Conservation (phyloP, 1,140 invertebrate genomes). For the Mactra quadrangularis region DNA sequence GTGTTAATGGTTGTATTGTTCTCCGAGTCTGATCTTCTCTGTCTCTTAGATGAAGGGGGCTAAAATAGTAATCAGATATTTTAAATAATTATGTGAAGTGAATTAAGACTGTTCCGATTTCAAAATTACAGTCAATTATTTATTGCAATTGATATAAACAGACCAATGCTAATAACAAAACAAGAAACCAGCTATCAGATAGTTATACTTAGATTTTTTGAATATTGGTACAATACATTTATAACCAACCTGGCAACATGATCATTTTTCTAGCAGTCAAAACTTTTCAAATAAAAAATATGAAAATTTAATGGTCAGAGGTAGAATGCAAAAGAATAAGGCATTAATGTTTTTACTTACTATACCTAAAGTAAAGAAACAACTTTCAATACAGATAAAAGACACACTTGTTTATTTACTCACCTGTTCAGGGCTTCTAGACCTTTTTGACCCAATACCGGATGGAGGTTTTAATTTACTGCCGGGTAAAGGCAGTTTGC, state of each 20-base stretch:
- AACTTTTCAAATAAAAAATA: not conserved
- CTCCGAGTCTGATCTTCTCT: constrained; percentile 32
- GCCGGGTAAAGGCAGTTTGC: not conserved
- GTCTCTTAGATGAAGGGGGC: constrained; percentile 36
- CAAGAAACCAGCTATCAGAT: too few species aligned
- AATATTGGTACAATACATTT: too few species aligned
- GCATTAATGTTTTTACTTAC: not conserved
- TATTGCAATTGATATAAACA: not conserved
- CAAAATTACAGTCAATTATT: not conserved
- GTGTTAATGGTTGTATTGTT: not conserved
- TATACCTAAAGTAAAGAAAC: too few species aligned
- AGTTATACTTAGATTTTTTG: too few species aligned
- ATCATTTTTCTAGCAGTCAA: too few species aligned
- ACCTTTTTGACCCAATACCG: not conserved
- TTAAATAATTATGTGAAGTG: not conserved
- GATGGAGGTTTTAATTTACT: constrained; percentile 13
- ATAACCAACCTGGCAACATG: too few species aligned
- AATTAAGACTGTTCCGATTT: not conserved
- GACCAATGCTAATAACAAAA: not conserved
- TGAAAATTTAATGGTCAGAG: not conserved
- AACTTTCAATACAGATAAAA: too few species aligned
- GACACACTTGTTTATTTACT: too few species aligned
- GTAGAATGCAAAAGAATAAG: not conserved
- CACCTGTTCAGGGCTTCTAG: constrained; percentile 26
- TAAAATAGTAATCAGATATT: not conserved